Evolutionary conservation across 2,888 invertebrate genomes (phyloP), one percentile per base, ranked within the genome.

Genomic region (Chloroclystis v-ata): DNA sequence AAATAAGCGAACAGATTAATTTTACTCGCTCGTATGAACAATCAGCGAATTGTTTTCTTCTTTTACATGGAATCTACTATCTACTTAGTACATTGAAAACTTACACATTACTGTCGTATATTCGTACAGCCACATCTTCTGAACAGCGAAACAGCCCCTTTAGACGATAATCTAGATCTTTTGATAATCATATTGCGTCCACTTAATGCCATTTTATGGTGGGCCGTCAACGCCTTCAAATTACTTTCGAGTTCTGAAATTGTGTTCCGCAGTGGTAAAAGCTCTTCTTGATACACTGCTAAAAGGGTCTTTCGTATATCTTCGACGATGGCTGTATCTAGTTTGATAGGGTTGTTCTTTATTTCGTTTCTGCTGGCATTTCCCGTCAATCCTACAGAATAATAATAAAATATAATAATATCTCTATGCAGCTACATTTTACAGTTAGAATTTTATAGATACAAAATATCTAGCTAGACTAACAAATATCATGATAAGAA

Each of bases 191-290:
- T 29, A 40, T 50, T 12, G 5, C 32, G 32, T 14, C 72, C 67
- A 48, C 59, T 73, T 1, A 72, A 51, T 32, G 61, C 20, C 28
- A 58, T 55, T 52, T 20, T 20, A 20, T 78, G 74, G 28, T 80
- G 74, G 5, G 57, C 32, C 28, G 66, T 56, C 13, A 85, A 56
- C 30, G 40, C 40, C 20, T 78, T 72, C 13, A 82, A 60, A 39
- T 82, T 79, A 32, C 69, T 51, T 59, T 70, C 75, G 10, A 85
- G 60, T 37, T 60, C 59, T 43, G 62, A 68, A 14, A 85, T 78
- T 5, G 67, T 64, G n/a, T 59, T 57, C 56, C 76, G 71, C 24
- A 86, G 56, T 1, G 85, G 80, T 28, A 84, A 16, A 28, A 86
- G 58, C 51, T 80, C 75, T 32, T 73, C 54, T 54, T 78, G 72